Percentiles rank a stretch among this genome's conserved stretches.
These are phyloP conservation scores for Cyclina sinensis DNA, from an alignment of 1,140 invertebrate species.

Conservation along the genomic window DNA sequence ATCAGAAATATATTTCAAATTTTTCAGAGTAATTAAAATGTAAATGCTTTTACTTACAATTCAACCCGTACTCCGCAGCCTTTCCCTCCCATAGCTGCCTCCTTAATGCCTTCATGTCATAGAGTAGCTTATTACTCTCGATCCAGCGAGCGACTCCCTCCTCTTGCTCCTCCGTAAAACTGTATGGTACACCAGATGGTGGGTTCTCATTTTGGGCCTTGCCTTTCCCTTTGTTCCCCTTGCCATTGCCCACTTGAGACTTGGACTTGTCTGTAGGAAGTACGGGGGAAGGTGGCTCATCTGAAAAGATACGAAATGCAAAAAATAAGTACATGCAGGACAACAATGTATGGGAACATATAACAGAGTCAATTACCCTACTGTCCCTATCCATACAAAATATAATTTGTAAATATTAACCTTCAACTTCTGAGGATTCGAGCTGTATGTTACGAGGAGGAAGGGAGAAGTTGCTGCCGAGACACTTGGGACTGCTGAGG, in stretches of 20 bases:
- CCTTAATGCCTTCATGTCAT: conserved; percentile 51
- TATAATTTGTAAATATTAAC: no score
- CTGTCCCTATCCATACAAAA: conserved; percentile 14
- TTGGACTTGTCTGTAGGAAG: conserved; percentile 26
- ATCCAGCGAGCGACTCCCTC: conserved; percentile 56
- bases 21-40: conserved; percentile 28
- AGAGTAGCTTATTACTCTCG: conserved; percentile 44
- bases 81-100: conserved; percentile 44
- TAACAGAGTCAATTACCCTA: not conserved
- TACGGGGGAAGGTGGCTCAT: not conserved
- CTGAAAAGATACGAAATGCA: not conserved
- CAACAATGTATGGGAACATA: conserved; percentile 52
- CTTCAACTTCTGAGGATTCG: conserved; percentile 15
- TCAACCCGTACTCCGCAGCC: conserved; percentile 42
- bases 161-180: conserved; percentile 47
- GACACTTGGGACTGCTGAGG: conserved; percentile 39
- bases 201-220: not conserved
- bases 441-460: conserved; percentile 15
- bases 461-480: not conserved
- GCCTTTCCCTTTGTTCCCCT: not conserved
- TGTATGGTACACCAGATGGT: no score
- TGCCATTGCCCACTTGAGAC: conserved; percentile 21
- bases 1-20: conserved; percentile 31
- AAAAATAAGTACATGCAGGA: conserved; percentile 16
- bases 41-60: conserved; percentile 53